phyloP scores from a whole-genome alignment of 2,113 vertebrate species.

The Colistium nudipinnis region DNA sequence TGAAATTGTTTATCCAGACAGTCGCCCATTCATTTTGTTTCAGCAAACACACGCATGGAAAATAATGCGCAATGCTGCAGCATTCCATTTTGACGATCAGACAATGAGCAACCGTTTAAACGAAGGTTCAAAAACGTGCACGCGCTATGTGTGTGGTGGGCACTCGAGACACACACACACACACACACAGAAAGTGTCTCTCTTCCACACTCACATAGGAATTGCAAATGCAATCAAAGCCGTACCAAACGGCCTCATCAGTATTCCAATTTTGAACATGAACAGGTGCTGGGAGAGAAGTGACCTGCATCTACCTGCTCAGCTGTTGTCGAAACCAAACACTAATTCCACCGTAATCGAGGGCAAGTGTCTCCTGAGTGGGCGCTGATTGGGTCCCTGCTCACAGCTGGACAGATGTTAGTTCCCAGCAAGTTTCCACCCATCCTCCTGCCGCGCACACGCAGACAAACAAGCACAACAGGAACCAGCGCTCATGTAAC shows the following conservation, averaged over 20 bases:
- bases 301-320: constrained; percentile 71
- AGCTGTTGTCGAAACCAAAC: constrained; percentile 68
- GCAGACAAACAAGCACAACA: constrained; percentile 44
- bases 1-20: not conserved
- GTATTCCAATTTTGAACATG: constrained; percentile 54
- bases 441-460: constrained; percentile 33
- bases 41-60: not conserved
- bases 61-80: too few species aligned
- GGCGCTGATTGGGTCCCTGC: constrained; percentile 53
- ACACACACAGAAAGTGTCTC: constrained; percentile 1
- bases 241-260: constrained; percentile 50
- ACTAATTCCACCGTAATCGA: constrained; percentile 65
- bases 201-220: constrained; percentile 28
- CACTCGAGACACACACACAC: not conserved
- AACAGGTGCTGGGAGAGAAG: constrained; percentile 64
- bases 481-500: constrained; percentile 26
- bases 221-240: constrained; percentile 76
- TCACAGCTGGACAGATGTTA: constrained; percentile 59
- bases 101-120: not conserved
- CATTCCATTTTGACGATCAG: not conserved
- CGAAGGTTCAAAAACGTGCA: not conserved
- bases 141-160: not conserved
- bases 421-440: constrained; percentile 44
- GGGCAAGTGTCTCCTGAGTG: constrained; percentile 63
- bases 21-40: not conserved